phyloP scores from a whole-genome alignment of 2,888 invertebrate species.

The Rhyacophila evoluta region DNA sequence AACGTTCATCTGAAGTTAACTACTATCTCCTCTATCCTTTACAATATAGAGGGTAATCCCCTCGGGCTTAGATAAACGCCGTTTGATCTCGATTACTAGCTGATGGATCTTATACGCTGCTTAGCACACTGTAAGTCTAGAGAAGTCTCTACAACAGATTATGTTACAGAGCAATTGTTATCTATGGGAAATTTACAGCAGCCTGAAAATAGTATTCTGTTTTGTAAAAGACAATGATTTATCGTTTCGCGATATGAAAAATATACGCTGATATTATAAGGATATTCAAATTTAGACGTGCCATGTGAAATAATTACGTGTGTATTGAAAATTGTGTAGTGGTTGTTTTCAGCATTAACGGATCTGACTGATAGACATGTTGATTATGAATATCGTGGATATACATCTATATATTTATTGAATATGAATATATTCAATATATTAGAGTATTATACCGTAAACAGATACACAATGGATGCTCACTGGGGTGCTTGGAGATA shows the following conservation, averaged over 20 bases:
- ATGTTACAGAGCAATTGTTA: background rate
- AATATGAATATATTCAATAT: too few species aligned
- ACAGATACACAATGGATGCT: too few species aligned
- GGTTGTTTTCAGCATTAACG: too few species aligned
- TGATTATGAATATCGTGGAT: too few species aligned
- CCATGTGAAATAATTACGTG: too few species aligned
- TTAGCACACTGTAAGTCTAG: background rate
- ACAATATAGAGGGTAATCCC: background rate
- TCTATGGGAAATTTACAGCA: background rate
- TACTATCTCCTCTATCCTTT: background rate
- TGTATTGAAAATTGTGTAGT: too few species aligned
- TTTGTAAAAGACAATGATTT: background rate
- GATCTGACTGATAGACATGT: too few species aligned
- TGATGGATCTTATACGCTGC: background rate
- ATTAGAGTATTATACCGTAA: too few species aligned
- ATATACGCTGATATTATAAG: too few species aligned
- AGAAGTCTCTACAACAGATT: background rate
- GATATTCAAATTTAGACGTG: too few species aligned
- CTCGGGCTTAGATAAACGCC: background rate
- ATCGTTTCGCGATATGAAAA: background rate
- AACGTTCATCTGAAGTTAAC: background rate
- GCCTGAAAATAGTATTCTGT: background rate
- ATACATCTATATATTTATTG: too few species aligned
- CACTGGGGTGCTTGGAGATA: too few species aligned
- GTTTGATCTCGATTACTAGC: slow-evolving; percentile 12